Evolutionary conservation across 1,140 invertebrate genomes (phyloP).

Genomic region (Sinella curviseta): DNA sequence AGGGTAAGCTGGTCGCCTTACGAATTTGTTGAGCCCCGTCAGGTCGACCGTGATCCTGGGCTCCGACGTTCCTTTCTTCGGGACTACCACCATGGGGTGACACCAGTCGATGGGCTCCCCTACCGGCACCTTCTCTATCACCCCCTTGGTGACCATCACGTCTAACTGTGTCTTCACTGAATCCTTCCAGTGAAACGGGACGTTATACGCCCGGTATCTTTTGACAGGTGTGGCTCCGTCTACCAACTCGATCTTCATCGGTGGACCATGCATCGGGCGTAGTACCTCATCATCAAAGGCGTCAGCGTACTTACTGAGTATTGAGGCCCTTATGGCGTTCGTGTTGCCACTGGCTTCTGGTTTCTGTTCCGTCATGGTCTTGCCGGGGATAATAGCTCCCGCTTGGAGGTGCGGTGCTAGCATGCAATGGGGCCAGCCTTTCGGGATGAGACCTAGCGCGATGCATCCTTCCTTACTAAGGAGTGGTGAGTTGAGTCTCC

Average conservation of each 20-base stretch:
- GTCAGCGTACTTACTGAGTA: no score
- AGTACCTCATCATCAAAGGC: background rate
- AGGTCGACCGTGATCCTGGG: slow-evolving; percentile 34
- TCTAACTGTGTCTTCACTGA: background rate
- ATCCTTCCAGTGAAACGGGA: background rate
- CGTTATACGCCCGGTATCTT: background rate
- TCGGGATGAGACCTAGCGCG: background rate
- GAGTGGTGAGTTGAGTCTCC: no score
- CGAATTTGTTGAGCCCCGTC: slow-evolving; percentile 28
- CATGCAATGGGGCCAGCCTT: no score
- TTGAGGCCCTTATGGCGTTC: background rate
- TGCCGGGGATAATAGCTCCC: background rate
- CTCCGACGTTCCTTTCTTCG: background rate
- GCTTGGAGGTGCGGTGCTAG: no score
- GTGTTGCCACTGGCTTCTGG: background rate
- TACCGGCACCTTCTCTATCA: no score
- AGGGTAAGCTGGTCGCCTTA: slow-evolving; percentile 24
- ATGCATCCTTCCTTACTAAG: background rate
- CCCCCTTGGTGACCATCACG: no score
- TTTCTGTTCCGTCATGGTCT: no score
- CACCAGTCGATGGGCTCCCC: slow-evolving; percentile 50
- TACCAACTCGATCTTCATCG: background rate
- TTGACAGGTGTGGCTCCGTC: background rate
- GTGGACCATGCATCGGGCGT: background rate
- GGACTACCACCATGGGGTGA: background rate